A percentile compares a stretch with the other conserved stretches of the same genome.
Conservation (phyloP, 92 coral and sea anemone species). For the Umimayanthus kanabou region DNA sequence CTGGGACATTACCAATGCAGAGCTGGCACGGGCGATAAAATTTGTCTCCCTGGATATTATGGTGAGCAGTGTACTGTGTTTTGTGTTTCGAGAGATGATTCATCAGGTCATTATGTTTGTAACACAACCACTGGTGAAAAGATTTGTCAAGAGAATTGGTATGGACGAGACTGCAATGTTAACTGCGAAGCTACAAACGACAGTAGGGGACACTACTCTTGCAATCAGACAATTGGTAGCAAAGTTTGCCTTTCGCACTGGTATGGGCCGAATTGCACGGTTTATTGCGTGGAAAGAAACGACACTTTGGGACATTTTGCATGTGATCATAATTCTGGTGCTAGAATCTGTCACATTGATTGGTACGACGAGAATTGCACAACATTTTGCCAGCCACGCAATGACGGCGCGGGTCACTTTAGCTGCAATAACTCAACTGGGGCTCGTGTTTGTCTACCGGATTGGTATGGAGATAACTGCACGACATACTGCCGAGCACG, state of each 20-base stretch:
- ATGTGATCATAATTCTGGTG: slow-evolving; percentile 56
- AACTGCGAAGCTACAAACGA: slow-evolving; percentile 54
- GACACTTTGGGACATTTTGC: slow-evolving; percentile 54
- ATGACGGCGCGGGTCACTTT: slow-evolving; percentile 57
- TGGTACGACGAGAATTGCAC: slow-evolving; percentile 72
- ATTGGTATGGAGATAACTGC: slow-evolving; percentile 69
- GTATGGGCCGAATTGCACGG: slow-evolving; percentile 72
- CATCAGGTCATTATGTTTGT: slow-evolving; percentile 68
- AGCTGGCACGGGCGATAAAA: slow-evolving; percentile 49
- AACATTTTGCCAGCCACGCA: slow-evolving; percentile 43
- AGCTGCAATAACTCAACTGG: slow-evolving; percentile 56
- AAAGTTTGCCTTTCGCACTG: slow-evolving; percentile 67
- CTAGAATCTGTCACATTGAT: slow-evolving; percentile 48
- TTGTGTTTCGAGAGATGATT: slow-evolving; percentile 50
- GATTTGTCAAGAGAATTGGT: slow-evolving; percentile 41
- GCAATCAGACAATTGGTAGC: slow-evolving; percentile 52
- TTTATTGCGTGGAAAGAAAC: slow-evolving; percentile 50
- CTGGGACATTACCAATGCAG: slow-evolving; percentile 61
- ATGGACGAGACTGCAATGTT: slow-evolving; percentile 53
- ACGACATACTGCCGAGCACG: slow-evolving; percentile 14
- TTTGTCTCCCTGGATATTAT: slow-evolving; percentile 62
- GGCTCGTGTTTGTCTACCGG: slow-evolving; percentile 59
- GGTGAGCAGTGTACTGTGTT: slow-evolving; percentile 52
- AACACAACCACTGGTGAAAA: slow-evolving; percentile 51
- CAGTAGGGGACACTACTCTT: slow-evolving; percentile 51